Evolutionary conservation across 2,113 vertebrate genomes (phyloP), one percentile per base, ranked within the genome.

Genomic region (Istiophorus platypterus): DNA sequence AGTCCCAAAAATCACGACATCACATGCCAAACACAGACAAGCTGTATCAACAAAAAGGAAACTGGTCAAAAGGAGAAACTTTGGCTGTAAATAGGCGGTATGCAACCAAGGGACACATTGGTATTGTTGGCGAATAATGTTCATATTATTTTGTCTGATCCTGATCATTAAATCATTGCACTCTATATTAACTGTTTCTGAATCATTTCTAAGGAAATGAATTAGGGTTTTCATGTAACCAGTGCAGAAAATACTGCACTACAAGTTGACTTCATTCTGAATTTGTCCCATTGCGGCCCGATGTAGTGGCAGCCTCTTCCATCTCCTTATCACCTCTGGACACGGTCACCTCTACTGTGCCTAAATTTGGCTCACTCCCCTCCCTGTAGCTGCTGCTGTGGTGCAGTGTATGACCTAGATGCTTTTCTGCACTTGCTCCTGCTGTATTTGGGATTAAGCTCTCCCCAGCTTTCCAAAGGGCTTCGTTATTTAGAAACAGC

Each of bases 401-500:
- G 42, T 83, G 86, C 75, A 66, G 77, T 12, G 73, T 84, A 71
- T 93, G 91, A 92, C 91, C 93, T 72, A 92, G 84, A 91, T 93
- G 88, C 70, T 71, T 79, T 74, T 58, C 75, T 57, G 58, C 64
- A 71, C 76, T 89, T 78, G 78, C 85, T 87, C 59, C 34, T 82
- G 70, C 78, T 86, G 80, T 82, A 37, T 90, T 84, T 80, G 64
- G 85, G 74, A 91, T 89, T 92, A 88, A 70, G 52, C 77, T 70
- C 74, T 69, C 78, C 24, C 66, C 54, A 61, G 84, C 68, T 81
- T 84, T 90, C 70, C 51, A 37, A 37, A 49, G 6, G 82, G 78
- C 66, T 91, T 84, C 88, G 82, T 90, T 91, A 89, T 92, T 92
- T 89, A 86, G 87, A 87, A 89, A 90, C 73, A 52, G 80, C 74